Percentiles rank a stretch among this genome's conserved stretches.
phyloP scores from a whole-genome alignment of 2,888 invertebrate species.

The Galerucella nymphaeae region DNA sequence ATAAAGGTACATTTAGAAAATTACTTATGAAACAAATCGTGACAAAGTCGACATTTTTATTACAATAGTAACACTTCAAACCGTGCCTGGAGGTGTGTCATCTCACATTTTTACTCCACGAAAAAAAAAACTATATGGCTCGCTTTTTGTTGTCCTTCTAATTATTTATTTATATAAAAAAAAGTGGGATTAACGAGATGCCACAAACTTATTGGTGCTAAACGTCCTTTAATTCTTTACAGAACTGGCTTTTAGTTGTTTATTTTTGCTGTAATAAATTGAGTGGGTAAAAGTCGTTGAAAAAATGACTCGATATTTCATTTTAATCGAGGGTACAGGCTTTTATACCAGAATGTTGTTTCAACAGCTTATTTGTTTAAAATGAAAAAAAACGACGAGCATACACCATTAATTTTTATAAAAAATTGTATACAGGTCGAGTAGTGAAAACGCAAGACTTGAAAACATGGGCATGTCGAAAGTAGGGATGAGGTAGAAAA shows the following conservation, averaged over 20 bases:
- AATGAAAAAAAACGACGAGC: background rate
- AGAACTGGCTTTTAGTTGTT: constrained; percentile 17
- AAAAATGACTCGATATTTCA: background rate
- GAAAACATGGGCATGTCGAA: too few species aligned
- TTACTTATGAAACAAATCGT: background rate
- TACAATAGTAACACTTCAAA: background rate
- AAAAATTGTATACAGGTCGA: too few species aligned
- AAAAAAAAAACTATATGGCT: background rate
- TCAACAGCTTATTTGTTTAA: background rate
- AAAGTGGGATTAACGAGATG: constrained; percentile 7
- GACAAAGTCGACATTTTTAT: constrained; percentile 2
- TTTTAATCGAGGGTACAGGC: constrained; percentile 1
- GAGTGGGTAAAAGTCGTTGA: background rate
- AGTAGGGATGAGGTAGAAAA: too few species aligned
- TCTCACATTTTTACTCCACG: background rate
- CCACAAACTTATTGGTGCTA: constrained; percentile 9
- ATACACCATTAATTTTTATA: too few species aligned
- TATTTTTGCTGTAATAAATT: constrained; percentile 1
- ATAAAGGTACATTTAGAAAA: background rate
- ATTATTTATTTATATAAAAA: background rate
- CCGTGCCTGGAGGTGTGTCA: background rate
- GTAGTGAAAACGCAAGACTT: too few species aligned
- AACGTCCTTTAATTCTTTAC: constrained; percentile 13
- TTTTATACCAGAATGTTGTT: background rate
- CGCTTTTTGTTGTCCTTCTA: background rate